A percentile compares a stretch with the other conserved stretches of the same genome.
phyloP scores from a whole-genome alignment of 2,888 invertebrate species.

The Synergus gifuensis region DNA sequence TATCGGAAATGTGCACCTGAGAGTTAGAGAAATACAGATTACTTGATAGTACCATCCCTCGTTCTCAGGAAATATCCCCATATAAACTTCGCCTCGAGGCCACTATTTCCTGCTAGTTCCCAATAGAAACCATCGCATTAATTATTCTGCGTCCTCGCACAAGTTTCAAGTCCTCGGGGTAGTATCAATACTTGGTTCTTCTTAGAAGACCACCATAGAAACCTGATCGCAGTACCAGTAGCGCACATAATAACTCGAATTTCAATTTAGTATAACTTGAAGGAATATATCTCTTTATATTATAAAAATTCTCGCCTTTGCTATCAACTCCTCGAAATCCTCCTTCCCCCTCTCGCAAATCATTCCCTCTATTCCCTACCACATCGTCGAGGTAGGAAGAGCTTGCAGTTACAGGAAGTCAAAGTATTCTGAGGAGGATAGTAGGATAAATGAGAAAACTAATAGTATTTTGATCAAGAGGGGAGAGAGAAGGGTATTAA shows the following conservation, averaged over 20 bases:
- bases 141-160: conserved; percentile 39
- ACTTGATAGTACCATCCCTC: conserved; percentile 23
- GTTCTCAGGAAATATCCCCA: conserved; percentile 25
- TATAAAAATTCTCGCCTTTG: too few species aligned
- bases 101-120: conserved; percentile 30
- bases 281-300: too few species aligned
- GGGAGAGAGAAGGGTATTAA: too few species aligned
- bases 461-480: too few species aligned
- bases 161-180: conserved; percentile 38
- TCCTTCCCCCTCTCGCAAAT: too few species aligned
- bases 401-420: too few species aligned
- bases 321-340: too few species aligned
- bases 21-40: not conserved
- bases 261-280: too few species aligned
- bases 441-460: too few species aligned
- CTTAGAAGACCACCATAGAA: conserved; percentile 25
- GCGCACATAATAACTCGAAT: not conserved
- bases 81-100: conserved; percentile 36
- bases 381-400: too few species aligned
- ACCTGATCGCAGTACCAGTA: conserved; percentile 22
- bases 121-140: conserved; percentile 40
- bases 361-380: too few species aligned
- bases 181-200: conserved; percentile 33
- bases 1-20: conserved; percentile 18
- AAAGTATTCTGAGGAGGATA: too few species aligned